These are phyloP conservation scores for Mya arenaria DNA, from an alignment of 1,140 invertebrate genomes.

Conservation along the genomic window DNA sequence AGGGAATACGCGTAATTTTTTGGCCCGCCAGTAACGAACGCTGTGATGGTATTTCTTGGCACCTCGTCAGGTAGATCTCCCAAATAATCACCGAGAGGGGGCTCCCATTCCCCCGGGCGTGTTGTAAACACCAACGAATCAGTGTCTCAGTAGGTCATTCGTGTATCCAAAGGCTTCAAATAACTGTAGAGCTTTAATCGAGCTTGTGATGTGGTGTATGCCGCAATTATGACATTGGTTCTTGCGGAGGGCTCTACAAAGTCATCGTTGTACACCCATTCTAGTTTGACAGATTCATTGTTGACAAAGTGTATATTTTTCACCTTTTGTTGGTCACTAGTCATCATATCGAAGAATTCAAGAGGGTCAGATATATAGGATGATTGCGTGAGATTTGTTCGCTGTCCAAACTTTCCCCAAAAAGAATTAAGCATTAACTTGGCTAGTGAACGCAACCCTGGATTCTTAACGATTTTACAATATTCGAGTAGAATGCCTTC, in stretches of 20 bases:
- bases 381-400: slow-evolving; percentile 24
- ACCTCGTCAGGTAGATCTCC: slow-evolving; percentile 5
- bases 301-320: neutral
- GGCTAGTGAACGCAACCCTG: slow-evolving; percentile 65
- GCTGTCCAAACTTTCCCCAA: slow-evolving; percentile 56
- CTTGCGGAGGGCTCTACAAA: neutral
- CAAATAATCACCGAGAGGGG: neutral
- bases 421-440: slow-evolving; percentile 42
- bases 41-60: neutral
- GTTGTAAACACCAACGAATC: neutral
- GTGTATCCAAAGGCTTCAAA: neutral
- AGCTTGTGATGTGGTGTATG: neutral
- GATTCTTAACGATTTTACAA: slow-evolving; percentile 75
- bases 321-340: neutral
- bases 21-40: neutral
- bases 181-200: slow-evolving; percentile 17
- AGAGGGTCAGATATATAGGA: neutral
- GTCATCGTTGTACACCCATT: neutral
- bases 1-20: neutral
- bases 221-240: neutral
- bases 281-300: neutral
- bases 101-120: neutral
- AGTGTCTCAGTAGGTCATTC: neutral
- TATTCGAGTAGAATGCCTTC: slow-evolving; percentile 78
- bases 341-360: neutral